Evolutionary conservation across 2,888 invertebrate genomes (phyloP), one percentile per base, ranked within the genome.

Genomic region (Coelinius sp.): DNA sequence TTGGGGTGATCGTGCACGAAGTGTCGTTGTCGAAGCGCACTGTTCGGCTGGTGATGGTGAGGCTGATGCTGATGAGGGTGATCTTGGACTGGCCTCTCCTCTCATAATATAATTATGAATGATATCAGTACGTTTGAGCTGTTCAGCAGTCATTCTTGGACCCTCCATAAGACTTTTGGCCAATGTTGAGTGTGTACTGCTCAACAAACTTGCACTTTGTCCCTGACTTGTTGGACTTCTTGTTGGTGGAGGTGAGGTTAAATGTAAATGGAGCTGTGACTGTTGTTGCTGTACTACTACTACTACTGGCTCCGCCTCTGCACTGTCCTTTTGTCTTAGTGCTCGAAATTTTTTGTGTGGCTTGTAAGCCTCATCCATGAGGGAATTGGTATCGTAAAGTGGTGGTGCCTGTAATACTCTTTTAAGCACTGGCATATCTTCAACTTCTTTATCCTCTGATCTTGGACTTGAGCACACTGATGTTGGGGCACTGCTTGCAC

Each of bases 281-380:
- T 90, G 90, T 8, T 63, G 76, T 88, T 87, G 68, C 53, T 85
- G 83, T 7, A 90, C 88, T 73, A 93, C 94, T 0, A 85, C 83
- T 7, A 90, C 88, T 73, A 93, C 94, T 0, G 92, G 91, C 81
- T 93, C 93, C 1, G 94, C 94, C 83, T 95, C 95, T 52, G 94
- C 94, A 1, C 93, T 92, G 84, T 95, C 95, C 80, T 95, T 94
- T 75, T 91, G 90, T 25, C 95, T 90, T 85, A 95, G 89, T 1
- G 95, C 95, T 53, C 97, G 93, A 91, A 97, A 97, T 88, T 97
- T 97, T 89, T 97, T 97, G 90, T 97, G 97, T 74, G 97, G 97
- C 87, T 97, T 96, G 90, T 97, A 97, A 14, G 96, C 96, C 88
- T 96, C 97, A 87, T 97, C 96, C 96, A 97, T 97, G 71, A 97